These are phyloP conservation scores for Cladopsammia gracilis DNA, from an alignment of 64 coral and sea anemone genomes.

Conservation along the genomic window DNA sequence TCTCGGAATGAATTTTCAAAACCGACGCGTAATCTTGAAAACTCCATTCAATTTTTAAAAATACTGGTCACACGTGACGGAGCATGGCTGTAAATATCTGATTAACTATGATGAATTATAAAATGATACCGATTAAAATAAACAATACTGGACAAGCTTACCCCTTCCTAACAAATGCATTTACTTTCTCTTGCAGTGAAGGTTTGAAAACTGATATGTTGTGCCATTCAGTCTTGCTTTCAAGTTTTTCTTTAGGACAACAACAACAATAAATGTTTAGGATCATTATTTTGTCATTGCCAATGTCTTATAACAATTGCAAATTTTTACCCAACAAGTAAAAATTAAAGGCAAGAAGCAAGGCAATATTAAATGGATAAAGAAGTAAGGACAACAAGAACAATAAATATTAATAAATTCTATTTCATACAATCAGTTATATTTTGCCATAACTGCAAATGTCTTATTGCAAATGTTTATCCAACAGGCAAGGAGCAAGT, in stretches of 20 bases:
- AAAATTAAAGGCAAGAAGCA: too few species aligned
- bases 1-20: too few species aligned
- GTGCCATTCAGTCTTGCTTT: slow-evolving; percentile 94
- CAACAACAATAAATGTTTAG: background rate
- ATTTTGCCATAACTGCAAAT: background rate
- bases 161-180: slow-evolving; percentile 88
- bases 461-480: background rate
- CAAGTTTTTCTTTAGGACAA: slow-evolving; percentile 63
- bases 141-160: background rate
- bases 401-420: background rate
- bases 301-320: too few species aligned
- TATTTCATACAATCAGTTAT: background rate
- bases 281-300: too few species aligned
- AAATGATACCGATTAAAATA: background rate
- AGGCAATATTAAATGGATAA: too few species aligned
- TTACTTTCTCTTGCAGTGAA: slow-evolving; percentile 88
- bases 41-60: too few species aligned
- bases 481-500: too few species aligned
- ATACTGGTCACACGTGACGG: too few species aligned
- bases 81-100: too few species aligned
- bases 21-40: too few species aligned
- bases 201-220: slow-evolving; percentile 95
- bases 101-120: background rate
- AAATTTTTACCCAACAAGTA: too few species aligned
- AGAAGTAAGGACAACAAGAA: background rate